Evolutionary conservation across 2,113 vertebrate genomes (phyloP).

Genomic region (Neogobius melanostomus): DNA sequence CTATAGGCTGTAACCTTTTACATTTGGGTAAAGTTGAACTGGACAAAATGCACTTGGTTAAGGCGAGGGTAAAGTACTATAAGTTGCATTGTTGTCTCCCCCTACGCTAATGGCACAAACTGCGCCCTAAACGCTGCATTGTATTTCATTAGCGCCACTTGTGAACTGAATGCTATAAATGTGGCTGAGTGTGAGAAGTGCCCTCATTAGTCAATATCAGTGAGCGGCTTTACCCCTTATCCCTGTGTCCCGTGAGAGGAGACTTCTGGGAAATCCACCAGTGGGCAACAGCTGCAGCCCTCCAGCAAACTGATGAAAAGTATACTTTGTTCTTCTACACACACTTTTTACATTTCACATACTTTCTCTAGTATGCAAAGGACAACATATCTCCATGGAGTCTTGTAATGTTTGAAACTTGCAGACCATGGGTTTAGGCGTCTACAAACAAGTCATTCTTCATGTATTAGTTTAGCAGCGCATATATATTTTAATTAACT

Average conservation of each 20-base stretch:
- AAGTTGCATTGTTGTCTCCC: background rate
- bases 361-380: too few relatives aligned
- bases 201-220: constrained; percentile 62
- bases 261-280: constrained; percentile 73
- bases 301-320: constrained; percentile 73
- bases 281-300: background rate
- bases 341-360: constrained; percentile 6
- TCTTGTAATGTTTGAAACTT: too few relatives aligned
- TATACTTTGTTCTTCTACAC: constrained; percentile 19
- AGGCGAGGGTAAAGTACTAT: background rate
- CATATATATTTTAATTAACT: too few relatives aligned
- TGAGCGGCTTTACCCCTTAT: constrained; percentile 42
- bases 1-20: too few relatives aligned
- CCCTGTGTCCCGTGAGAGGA: constrained; percentile 49
- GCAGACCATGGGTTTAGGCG: too few relatives aligned
- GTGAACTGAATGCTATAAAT: constrained; percentile 33
- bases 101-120: constrained; percentile 23
- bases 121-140: constrained; percentile 31
- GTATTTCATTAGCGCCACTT: constrained; percentile 24
- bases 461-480: too few relatives aligned
- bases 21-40: too few relatives aligned
- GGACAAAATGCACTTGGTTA: too few relatives aligned
- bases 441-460: too few relatives aligned
- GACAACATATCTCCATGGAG: too few relatives aligned
- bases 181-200: constrained; percentile 59